Evolutionary conservation across 2,113 vertebrate genomes (phyloP).

Genomic region (Calidris pygmaea): DNA sequence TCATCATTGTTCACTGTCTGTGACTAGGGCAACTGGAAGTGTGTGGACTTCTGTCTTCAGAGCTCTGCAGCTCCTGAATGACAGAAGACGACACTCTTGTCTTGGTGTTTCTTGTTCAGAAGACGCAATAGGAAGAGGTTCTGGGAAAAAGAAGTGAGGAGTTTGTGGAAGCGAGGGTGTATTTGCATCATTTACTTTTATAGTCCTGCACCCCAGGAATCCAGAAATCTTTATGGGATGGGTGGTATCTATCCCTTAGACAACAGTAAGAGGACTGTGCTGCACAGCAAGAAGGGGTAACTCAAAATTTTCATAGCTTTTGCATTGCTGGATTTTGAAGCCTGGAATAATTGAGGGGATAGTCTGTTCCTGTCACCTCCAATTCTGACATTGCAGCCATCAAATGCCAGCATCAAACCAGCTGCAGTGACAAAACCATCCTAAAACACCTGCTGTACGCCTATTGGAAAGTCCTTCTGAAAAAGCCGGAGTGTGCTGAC

Average conservation of each 20-base stretch:
- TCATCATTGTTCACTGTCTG: background rate
- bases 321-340: background rate
- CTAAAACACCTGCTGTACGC: background rate
- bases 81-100: background rate
- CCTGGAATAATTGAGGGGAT: background rate
- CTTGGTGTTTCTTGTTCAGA: background rate
- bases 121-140: background rate
- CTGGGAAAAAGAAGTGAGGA: background rate
- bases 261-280: background rate
- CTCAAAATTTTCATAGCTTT: background rate
- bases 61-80: background rate
- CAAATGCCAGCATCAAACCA: background rate
- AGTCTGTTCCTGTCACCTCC: background rate
- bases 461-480: background rate
- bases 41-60: background rate
- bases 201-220: background rate
- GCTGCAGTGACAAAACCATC: background rate
- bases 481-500: background rate
- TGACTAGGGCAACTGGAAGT: background rate
- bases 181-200: background rate
- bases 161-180: background rate
- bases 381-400: background rate
- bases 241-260: background rate
- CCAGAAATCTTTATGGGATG: background rate
- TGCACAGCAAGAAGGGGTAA: background rate